phyloP scores from a whole-genome alignment of 2,888 invertebrate species.

The Dyspetes luteomarginatus region DNA sequence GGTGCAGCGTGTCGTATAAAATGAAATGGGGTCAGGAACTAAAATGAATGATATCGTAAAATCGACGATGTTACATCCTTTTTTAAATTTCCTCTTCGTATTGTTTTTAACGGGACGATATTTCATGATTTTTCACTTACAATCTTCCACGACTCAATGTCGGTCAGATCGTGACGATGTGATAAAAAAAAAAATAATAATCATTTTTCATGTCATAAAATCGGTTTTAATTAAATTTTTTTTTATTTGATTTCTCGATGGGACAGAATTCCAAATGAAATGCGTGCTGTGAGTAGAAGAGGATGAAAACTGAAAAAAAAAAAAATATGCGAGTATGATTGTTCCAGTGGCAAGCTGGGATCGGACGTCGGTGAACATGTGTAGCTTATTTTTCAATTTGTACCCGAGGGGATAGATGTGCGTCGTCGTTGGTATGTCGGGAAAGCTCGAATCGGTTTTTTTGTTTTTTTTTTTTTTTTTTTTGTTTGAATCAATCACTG shows the following conservation, averaged over 20 bases:
- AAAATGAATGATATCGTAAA: background rate
- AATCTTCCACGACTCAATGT: no score
- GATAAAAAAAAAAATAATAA: no score
- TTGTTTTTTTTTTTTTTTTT: constrained; percentile 58
- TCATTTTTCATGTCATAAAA: background rate
- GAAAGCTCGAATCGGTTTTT: constrained; percentile 46
- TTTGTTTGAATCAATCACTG: constrained; percentile 80
- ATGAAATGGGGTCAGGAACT: background rate
- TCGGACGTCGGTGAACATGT: constrained; percentile 69
- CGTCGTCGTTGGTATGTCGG: constrained; percentile 59
- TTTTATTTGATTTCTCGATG: background rate
- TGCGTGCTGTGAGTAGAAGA: no score
- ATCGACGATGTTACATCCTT: no score
- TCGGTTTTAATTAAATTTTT: background rate
- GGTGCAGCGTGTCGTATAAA: background rate
- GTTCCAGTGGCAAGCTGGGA: background rate
- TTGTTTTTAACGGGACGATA: no score
- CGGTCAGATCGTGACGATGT: no score
- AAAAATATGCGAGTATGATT: constrained; percentile 7
- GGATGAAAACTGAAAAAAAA: no score
- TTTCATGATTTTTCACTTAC: no score
- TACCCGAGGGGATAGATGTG: constrained; percentile 59
- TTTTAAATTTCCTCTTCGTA: no score
- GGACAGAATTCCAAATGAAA: background rate
- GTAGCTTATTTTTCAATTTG: constrained; percentile 81